Conservation (phyloP, 2,797 vertebrate genomes). For the Megaceryle alcyon region DNA sequence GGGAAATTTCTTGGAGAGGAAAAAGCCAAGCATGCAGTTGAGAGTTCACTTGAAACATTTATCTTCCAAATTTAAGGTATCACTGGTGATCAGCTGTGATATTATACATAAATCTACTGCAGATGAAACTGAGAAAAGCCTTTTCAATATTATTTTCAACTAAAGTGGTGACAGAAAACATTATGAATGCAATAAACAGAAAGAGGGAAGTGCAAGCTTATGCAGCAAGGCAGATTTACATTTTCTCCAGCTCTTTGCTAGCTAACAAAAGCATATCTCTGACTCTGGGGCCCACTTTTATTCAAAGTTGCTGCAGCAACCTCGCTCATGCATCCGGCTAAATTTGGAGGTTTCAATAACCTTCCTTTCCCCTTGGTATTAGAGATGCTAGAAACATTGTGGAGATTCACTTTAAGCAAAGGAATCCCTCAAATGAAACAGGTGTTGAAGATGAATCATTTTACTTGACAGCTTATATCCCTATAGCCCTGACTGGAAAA, state of each 20-base stretch:
- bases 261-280: not conserved
- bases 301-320: not conserved
- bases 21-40: not conserved
- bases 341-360: not conserved
- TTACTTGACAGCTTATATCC: not conserved
- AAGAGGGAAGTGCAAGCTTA: not conserved
- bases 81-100: not conserved
- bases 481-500: not conserved
- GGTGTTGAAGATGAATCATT: slow-evolving; percentile 35
- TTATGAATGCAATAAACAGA: slow-evolving; percentile 15
- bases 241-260: not conserved
- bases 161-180: not conserved
- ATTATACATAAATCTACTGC: not conserved
- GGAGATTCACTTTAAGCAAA: not conserved
- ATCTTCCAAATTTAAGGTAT: slow-evolving; percentile 1
- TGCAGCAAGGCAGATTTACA: not conserved
- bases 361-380: not conserved
- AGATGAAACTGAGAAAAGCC: not conserved
- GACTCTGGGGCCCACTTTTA: not conserved
- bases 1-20: not conserved
- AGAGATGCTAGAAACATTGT: not conserved
- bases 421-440: slow-evolving; percentile 37
- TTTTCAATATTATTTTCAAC: slow-evolving; percentile 25
- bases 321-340: rapidly evolving
- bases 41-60: not conserved